Conservation (phyloP, 2,888 invertebrate genomes). For the Tinea semifulvella region DNA sequence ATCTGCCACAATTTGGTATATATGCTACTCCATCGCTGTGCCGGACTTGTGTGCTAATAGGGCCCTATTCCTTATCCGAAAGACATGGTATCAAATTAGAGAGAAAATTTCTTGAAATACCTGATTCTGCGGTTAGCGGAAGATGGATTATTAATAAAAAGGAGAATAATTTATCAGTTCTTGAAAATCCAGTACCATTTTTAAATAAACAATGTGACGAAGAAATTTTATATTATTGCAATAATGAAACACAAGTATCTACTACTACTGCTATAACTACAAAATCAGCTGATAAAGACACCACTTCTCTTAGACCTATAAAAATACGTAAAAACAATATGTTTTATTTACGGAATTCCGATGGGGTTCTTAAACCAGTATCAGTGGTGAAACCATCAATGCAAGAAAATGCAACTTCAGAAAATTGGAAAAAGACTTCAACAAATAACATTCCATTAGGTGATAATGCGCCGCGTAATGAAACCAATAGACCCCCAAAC, state of each 20-base stretch:
- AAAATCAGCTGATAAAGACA: no score
- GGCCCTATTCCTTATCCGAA: conserved; percentile 50
- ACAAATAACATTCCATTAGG: not conserved
- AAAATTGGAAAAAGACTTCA: not conserved
- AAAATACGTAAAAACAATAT: not conserved
- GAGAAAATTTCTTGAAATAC: conserved; percentile 26
- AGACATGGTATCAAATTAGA: conserved; percentile 48
- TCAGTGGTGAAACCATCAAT: not conserved
- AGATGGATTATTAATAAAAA: conserved; percentile 50
- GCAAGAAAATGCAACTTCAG: not conserved
- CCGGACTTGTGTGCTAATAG: conserved; percentile 46
- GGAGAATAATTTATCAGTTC: conserved; percentile 42
- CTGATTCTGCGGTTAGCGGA: conserved; percentile 35
- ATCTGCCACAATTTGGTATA: conserved; percentile 45
- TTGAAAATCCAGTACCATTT: conserved; percentile 47
- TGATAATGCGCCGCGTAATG: no score
- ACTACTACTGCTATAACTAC: no score
- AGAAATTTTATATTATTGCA: no score
- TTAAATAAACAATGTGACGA: conserved; percentile 24
- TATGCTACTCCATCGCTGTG: conserved; percentile 46
- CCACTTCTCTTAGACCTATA: not conserved
- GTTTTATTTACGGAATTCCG: not conserved
- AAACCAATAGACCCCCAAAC: no score
- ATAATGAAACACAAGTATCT: no score
- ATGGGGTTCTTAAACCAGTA: not conserved